Conservation (phyloP, 1,140 invertebrate genomes). For the Drosophila athabasca region DNA sequence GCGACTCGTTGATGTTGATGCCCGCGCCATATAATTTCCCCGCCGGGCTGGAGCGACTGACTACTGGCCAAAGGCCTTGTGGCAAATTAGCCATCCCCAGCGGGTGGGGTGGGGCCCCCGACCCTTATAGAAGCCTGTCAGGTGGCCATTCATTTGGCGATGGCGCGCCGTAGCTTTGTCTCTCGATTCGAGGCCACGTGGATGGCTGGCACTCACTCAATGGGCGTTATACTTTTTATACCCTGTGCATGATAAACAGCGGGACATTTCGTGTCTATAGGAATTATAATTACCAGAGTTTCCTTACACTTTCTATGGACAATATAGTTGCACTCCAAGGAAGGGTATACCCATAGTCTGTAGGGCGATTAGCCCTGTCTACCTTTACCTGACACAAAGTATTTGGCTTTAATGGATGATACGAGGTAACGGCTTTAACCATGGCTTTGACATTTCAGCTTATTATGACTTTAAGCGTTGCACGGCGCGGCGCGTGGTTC, state of each 20-base stretch:
- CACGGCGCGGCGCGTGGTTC: too few species aligned
- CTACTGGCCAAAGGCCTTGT: slow-evolving; percentile 29
- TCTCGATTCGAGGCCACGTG: slow-evolving; percentile 39
- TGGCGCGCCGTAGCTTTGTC: slow-evolving; percentile 26
- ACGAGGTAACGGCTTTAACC: slow-evolving; percentile 37
- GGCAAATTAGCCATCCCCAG: slow-evolving; percentile 52
- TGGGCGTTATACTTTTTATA: slow-evolving; percentile 39
- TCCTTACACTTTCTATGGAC: too few species aligned
- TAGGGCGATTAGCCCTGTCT: too few species aligned
- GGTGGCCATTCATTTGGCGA: slow-evolving; percentile 62
- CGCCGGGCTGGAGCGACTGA: background rate
- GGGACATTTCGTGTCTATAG: too few species aligned
- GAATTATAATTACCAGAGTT: too few species aligned
- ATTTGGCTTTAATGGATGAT: slow-evolving; percentile 64
- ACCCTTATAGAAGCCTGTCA: slow-evolving; percentile 59
- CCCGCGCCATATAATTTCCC: slow-evolving; percentile 57
- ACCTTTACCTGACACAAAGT: slow-evolving; percentile 39
- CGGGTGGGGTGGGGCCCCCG: slow-evolving; percentile 5
- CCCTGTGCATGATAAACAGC: too few species aligned
- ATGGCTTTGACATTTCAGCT: slow-evolving; percentile 18
- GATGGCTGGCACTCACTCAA: background rate
- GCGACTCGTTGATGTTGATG: slow-evolving; percentile 53
- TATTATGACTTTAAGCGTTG: slow-evolving; percentile 13
- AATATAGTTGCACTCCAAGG: too few species aligned
- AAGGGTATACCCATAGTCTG: too few species aligned